These are phyloP conservation scores for Montipora cactus DNA, from an alignment of 64 coral and sea anemone genomes.

Conservation along the genomic window DNA sequence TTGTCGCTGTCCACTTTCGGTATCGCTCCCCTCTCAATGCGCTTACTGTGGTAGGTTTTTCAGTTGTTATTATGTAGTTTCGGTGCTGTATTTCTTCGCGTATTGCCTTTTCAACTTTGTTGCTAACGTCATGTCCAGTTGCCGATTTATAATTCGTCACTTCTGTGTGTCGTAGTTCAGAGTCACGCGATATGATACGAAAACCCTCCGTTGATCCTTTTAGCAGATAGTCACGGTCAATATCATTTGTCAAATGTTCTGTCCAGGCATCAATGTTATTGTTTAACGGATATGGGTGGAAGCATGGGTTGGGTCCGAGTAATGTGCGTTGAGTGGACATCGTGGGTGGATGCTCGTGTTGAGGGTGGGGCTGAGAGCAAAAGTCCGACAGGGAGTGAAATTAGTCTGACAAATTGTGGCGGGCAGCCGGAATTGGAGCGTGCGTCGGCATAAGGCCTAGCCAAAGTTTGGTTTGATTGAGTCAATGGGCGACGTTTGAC, in stretches of 20 bases:
- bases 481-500: too few species aligned
- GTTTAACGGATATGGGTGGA: conserved; percentile 19
- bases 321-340: conserved; percentile 3
- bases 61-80: conserved; percentile 35
- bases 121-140: not conserved
- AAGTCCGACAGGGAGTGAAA: not conserved
- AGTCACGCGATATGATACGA: not conserved
- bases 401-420: not conserved
- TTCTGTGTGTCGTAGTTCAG: not conserved
- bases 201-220: conserved; percentile 12
- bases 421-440: not conserved
- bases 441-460: not conserved
- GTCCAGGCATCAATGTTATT: conserved; percentile 22
- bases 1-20: conserved; percentile 41
- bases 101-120: conserved; percentile 16
- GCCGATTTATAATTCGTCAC: conserved; percentile 49
- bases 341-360: not conserved
- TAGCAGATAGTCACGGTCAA: not conserved
- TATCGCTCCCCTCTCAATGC: conserved; percentile 56
- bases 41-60: conserved; percentile 68
- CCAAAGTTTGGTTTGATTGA: too few species aligned
- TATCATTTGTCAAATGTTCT: conserved; percentile 21
- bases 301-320: not conserved
- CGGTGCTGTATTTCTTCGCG: not conserved
- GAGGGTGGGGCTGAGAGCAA: conserved; percentile 17